phyloP scores from a whole-genome alignment of 2,888 invertebrate species.

The Danaus chrysippus region DNA sequence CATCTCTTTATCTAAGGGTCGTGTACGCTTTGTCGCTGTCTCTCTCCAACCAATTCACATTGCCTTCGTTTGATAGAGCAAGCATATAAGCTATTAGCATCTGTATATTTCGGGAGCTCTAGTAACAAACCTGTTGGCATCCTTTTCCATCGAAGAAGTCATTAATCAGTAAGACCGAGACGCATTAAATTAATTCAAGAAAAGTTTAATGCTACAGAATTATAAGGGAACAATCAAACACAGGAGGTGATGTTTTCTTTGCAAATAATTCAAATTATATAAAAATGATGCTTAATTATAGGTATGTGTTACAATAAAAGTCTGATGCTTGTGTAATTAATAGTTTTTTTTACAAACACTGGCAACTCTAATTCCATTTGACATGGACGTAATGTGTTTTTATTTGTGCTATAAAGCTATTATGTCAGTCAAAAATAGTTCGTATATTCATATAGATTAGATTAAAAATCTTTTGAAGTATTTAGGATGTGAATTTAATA shows the following conservation, averaged over 20 bases:
- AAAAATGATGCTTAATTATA: too few species aligned
- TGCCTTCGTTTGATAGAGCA: background rate
- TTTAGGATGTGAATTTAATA: background rate
- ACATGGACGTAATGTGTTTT: constrained; percentile 3
- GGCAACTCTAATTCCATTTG: constrained; percentile 5
- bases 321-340: background rate
- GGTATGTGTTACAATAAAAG: background rate
- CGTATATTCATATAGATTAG: background rate
- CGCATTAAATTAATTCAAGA: background rate
- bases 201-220: too few species aligned
- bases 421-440: background rate
- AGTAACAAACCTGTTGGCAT: constrained; percentile 8
- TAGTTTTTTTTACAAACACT: background rate
- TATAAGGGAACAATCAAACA: too few species aligned
- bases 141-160: constrained; percentile 5
- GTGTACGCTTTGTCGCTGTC: constrained; percentile 1
- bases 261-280: too few species aligned
- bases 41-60: background rate
- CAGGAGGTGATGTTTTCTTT: too few species aligned
- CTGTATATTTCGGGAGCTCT: constrained; percentile 5
- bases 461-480: background rate
- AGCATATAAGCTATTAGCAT: constrained; percentile 7
- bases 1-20: constrained; percentile 9
- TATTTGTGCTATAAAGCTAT: background rate
- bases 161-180: constrained; percentile 6